These are phyloP conservation scores for Lordiphosa fenestrarum DNA, from an alignment of 2,888 invertebrate genomes.

Conservation along the genomic window DNA sequence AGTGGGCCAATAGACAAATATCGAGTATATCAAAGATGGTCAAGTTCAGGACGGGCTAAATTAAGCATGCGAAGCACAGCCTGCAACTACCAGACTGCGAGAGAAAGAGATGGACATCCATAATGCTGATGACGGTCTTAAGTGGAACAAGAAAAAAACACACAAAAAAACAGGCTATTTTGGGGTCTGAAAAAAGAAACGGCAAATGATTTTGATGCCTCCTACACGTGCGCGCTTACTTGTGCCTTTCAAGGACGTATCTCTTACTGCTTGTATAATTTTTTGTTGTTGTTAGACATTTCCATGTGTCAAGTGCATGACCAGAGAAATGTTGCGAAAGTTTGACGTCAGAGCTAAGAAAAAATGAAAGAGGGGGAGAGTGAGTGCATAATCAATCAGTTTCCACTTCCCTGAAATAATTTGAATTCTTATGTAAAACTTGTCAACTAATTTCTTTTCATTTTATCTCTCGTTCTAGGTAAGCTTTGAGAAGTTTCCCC, in stretches of 20 bases:
- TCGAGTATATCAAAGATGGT: neutral
- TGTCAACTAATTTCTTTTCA: conserved; percentile 12
- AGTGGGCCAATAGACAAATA: neutral
- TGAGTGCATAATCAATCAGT: conserved; percentile 55
- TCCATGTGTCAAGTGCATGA: conserved; percentile 70
- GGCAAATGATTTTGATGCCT: conserved; percentile 11
- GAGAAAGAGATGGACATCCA: conserved; percentile 20
- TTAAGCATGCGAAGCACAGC: conserved; percentile 54
- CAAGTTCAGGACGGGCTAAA: conserved; percentile 36
- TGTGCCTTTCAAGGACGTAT: conserved; percentile 63
- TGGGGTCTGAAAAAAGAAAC: conserved; percentile 9
- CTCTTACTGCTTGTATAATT: neutral
- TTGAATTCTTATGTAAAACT: neutral
- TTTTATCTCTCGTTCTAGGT: conserved; percentile 43
- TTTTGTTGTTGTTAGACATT: conserved; percentile 17
- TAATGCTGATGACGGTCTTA: conserved; percentile 64
- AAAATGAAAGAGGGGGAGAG: neutral
- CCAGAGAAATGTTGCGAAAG: conserved; percentile 41
- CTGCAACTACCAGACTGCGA: conserved; percentile 31
- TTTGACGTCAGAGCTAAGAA: conserved; percentile 45
- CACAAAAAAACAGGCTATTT: conserved; percentile 16
- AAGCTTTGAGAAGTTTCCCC: conserved; percentile 27
- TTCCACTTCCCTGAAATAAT: conserved; percentile 17
- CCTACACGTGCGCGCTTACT: conserved; percentile 23
- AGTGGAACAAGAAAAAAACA: conserved; percentile 28